Evolutionary conservation across 1,140 invertebrate species (phyloP), one percentile per base, ranked within the genome.

Genomic region (Atta texana): DNA sequence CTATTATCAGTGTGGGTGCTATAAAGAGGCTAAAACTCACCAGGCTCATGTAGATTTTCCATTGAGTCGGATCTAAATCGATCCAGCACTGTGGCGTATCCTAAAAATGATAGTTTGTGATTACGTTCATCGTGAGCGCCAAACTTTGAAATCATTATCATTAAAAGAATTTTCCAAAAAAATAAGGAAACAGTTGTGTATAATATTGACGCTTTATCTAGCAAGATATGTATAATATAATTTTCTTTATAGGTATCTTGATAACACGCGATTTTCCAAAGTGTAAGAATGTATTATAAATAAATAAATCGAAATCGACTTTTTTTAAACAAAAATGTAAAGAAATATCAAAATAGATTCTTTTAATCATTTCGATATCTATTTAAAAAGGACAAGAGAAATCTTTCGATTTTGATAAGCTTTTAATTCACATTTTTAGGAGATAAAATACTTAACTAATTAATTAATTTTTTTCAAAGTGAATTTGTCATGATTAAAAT

Each of bases 41-140:
- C 31, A 98, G 92, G 0, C 97, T 97, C 96, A 99, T 97, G 95
- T 99, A 99, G 16, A 99, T 95, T 95, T 98, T 97, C 98, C 98
- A 99, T 71, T 97, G 96, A 93, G 96, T 96, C 0, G 96, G 95
- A 0, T 96, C 96, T 61, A 99, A 94, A 28, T 98, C 97, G 82
- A 99, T 98, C 98, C 98, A 99, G 94, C 98, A 99, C 94, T 99
- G 98, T 0, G 96, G 95, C 89, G 96, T 96, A 28, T 97, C 97
- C 97, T 95, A 61, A 89, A 91, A 92, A 91, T n/a, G 31, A 86
- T 64, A 44, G 55, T 88, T 31, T 51, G 28, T 53, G 51, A 86
- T 89, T 89, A 90, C 10, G n/a, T 14, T 86, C 53, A 21, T 39
- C 72, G 51, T 69, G 72, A 69, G 8, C 10, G 5, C 10, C 34